Base-by-base conservation (phyloP, 2,888 invertebrate genomes). In the Galeruca laticollis region DNA sequence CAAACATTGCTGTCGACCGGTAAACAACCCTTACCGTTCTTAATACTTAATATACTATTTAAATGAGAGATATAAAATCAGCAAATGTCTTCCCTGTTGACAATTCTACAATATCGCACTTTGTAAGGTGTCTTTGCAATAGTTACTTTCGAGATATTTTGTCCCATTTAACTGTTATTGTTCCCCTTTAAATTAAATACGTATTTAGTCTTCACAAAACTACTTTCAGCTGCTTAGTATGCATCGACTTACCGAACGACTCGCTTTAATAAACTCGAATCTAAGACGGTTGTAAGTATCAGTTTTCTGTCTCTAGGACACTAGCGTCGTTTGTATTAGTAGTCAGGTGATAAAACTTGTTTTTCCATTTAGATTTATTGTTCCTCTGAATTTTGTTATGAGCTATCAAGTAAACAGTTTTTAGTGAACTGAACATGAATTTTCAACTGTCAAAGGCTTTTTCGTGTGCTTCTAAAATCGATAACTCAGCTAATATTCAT, bases 221-320 rank as follows among this genome's bases (percentile, higher is more conserved):
- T 65, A 54, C 57, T 59, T 57, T 52, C 26, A 57, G 60, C 60
- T 67, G 60, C 60, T 65, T 64, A 69, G 60, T 47, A 69, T 60
- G 69, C 56, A 65, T 65, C 65, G 65, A 65, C 65, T 69, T 69
- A 65, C 65, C 51, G 52, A 62, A 62, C 51, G 51, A 52, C 20
- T 40, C 60, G 60, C 61, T 69, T 65, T 69, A 61, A 65, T 65
- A 15, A 52, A 65, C 52, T 62, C 21, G n/a, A 18, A 33, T 62
- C 18, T 35, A 13, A 33, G 35, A 35, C 9, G 18, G 35, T 15
- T 57, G 18, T 35, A 57, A 57, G 18, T 18, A 47, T n/a, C 43
- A 37, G 18, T 47, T 43, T 43, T 43, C 5, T 43, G 43, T n/a
- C 18, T 47, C 18, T n/a, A 15, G 8, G 6, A 47, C 43, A 47